phyloP scores from a whole-genome alignment of 2,113 vertebrate species.

The Macheiramphus alcinus region DNA sequence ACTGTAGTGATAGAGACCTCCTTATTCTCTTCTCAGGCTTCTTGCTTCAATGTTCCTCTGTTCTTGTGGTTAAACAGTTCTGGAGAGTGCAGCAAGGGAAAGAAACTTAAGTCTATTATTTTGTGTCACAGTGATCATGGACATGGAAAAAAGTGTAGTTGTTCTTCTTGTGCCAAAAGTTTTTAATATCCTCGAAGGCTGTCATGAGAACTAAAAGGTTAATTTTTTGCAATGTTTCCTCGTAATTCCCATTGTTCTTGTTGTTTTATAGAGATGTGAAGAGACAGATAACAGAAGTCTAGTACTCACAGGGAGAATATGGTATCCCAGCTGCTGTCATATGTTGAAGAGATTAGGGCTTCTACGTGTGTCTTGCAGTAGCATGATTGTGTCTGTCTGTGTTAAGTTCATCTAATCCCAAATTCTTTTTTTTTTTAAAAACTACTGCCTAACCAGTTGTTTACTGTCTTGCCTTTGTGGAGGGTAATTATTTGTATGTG shows the following conservation, averaged over 20 bases:
- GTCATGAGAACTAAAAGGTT: neutral
- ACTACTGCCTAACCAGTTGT: too few species aligned
- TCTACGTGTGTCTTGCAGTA: neutral
- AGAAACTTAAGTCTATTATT: neutral
- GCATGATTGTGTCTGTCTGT: neutral
- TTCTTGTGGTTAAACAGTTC: neutral
- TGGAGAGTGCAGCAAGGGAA: neutral
- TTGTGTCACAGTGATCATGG: neutral
- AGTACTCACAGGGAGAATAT: neutral
- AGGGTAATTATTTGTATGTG: neutral
- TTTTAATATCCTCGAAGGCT: neutral
- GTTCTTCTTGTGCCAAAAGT: neutral
- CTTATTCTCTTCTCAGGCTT: neutral
- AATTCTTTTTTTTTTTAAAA: neutral
- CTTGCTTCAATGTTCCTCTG: neutral
- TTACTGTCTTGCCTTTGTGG: neutral
- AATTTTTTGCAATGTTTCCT: neutral
- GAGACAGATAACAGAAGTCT: neutral
- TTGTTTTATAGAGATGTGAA: neutral
- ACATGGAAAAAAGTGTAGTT: neutral
- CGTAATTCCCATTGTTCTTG: neutral
- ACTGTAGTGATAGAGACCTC: neutral
- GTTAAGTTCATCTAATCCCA: neutral
- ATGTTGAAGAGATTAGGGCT: neutral
- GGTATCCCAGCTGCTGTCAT: neutral